phyloP scores from a whole-genome alignment of 2,797 vertebrate genomes.

The Mastacembelus armatus region DNA sequence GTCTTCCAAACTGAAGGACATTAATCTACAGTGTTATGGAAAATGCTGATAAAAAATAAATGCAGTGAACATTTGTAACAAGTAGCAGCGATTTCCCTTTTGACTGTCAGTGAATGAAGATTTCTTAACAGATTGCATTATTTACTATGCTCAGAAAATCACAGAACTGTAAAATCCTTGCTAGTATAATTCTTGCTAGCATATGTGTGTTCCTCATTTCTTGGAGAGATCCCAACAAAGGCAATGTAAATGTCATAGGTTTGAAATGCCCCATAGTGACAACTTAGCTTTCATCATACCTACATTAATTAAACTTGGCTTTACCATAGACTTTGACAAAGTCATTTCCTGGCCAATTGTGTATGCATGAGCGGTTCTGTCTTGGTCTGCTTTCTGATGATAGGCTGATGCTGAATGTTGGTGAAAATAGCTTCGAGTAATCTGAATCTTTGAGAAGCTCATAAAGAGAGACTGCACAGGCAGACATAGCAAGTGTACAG shows the following conservation, averaged over 20 bases:
- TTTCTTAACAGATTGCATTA: conserved; percentile 70
- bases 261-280: conserved; percentile 68
- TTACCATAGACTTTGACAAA: conserved; percentile 69
- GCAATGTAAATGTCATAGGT: conserved; percentile 65
- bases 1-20: conserved; percentile 71
- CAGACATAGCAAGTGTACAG: conserved; percentile 48
- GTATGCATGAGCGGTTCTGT: conserved; percentile 68
- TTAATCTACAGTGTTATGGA: conserved; percentile 72
- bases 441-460: conserved; percentile 68
- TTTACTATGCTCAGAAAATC: conserved; percentile 69
- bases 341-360: conserved; percentile 66
- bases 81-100: conserved; percentile 72
- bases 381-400: conserved; percentile 68
- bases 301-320: conserved; percentile 72
- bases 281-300: conserved; percentile 68
- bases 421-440: conserved; percentile 73
- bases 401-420: conserved; percentile 57
- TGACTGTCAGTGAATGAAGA: conserved; percentile 73
- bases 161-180: conserved; percentile 64
- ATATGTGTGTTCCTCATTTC: conserved; percentile 60
- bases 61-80: conserved; percentile 68
- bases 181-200: conserved; percentile 53
- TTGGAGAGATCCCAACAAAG: conserved; percentile 59
- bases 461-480: conserved; percentile 44
- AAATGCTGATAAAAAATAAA: conserved; percentile 76